Percentiles rank a stretch among this genome's conserved stretches.
These are phyloP conservation scores for Callimico goeldii DNA, from an alignment of 2,797 vertebrate species.

Conservation along the genomic window DNA sequence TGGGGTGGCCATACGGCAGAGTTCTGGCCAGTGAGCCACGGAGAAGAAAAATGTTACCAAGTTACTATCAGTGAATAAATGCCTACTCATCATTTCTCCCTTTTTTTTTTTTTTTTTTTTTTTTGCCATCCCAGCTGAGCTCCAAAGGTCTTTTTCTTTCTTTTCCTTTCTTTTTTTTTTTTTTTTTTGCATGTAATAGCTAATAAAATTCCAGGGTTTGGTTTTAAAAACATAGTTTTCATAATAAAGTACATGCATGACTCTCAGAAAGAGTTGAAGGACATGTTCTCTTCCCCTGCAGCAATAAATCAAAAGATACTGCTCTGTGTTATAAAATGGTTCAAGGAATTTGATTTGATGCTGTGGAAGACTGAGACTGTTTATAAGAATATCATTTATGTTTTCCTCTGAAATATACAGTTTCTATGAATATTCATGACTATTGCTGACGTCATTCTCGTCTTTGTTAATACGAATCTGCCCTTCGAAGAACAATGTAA, in stretches of 20 bases:
- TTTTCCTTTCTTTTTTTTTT: no score
- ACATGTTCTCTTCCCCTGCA: not conserved
- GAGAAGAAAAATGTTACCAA: not conserved
- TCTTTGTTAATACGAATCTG: slow-evolving; percentile 42
- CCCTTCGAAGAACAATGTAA: slow-evolving; percentile 55
- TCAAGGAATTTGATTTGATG: slow-evolving; percentile 20
- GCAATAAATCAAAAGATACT: slow-evolving; percentile 46
- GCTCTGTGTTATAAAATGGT: not conserved
- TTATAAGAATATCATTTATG: slow-evolving; percentile 21
- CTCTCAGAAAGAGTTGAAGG: slow-evolving; percentile 5
- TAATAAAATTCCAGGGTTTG: not conserved
- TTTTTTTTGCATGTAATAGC: not conserved
- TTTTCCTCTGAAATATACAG: slow-evolving; percentile 5
- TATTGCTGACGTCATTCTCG: not conserved
- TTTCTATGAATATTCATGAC: slow-evolving; percentile 60
- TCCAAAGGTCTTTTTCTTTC: not conserved
- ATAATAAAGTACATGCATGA: slow-evolving; percentile 18
- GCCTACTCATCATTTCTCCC: not conserved
- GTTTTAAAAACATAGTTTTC: not conserved
- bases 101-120: not conserved
- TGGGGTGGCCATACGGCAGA: not conserved
- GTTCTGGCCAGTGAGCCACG: not conserved
- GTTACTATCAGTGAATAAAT: not conserved
- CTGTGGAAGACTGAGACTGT: not conserved
- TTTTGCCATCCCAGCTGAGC: not conserved